Evolutionary conservation across 2,113 vertebrate genomes (phyloP).

Genomic region (Malurus elegans): DNA sequence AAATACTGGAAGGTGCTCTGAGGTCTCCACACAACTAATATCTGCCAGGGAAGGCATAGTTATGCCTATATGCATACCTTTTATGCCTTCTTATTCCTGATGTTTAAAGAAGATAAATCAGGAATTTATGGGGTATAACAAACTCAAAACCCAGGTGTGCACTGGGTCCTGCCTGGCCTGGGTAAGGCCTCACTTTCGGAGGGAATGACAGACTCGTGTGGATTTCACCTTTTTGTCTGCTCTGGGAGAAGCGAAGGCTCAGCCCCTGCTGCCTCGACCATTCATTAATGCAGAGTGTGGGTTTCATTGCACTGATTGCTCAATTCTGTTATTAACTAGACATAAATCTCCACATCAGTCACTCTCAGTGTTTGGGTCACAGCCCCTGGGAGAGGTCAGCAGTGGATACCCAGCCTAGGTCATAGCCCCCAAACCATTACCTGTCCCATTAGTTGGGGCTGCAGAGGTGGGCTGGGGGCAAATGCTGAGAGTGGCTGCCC

Average conservation of each 20-base stretch:
- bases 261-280: fast-evolving
- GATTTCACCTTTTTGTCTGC: background rate
- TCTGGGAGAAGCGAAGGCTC: background rate
- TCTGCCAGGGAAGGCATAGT: background rate
- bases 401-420: background rate
- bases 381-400: background rate
- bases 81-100: background rate
- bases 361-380: background rate
- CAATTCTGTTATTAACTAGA: conserved; percentile 46
- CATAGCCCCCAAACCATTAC: background rate
- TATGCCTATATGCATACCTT: fast-evolving
- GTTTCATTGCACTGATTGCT: conserved; percentile 53
- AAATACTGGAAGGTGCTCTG: background rate
- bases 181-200: background rate
- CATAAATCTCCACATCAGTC: conserved; percentile 24
- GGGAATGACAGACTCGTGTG: background rate
- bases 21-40: background rate
- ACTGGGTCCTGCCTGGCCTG: background rate
- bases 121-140: background rate
- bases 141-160: background rate
- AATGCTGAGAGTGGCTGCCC: background rate
- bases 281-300: conserved; percentile 36
- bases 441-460: background rate
- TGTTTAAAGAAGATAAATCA: background rate
- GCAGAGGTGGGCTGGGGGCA: background rate